phyloP scores from a whole-genome alignment of 1,140 invertebrate species.

The Zeugodacus cucurbitae region DNA sequence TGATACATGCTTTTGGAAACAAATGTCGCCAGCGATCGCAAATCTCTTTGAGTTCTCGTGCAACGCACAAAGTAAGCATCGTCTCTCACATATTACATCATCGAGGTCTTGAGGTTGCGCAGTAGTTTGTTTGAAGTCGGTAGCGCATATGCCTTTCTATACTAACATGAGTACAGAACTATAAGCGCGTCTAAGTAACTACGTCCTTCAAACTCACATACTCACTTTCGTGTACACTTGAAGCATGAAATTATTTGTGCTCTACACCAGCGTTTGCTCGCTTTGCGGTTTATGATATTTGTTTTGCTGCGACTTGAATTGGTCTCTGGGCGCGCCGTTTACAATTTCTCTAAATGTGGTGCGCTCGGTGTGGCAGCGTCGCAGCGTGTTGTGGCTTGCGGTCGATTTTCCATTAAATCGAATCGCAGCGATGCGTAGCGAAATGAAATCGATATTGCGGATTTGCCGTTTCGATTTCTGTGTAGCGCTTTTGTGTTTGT shows the following conservation, averaged over 20 bases:
- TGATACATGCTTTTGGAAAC: background rate
- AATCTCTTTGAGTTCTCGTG: background rate
- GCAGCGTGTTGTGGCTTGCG: background rate
- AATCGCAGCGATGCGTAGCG: constrained; percentile 18
- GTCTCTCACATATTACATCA: background rate
- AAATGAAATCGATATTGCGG: background rate
- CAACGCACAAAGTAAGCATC: background rate
- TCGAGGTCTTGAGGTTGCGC: background rate
- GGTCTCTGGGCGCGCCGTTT: constrained; percentile 19
- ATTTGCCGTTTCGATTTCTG: background rate
- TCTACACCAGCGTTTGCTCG: background rate
- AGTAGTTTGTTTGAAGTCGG: too few relatives aligned
- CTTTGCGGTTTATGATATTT: background rate
- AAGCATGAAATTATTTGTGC: too few relatives aligned
- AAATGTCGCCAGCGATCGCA: background rate
- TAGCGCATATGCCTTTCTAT: too few relatives aligned
- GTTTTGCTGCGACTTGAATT: background rate
- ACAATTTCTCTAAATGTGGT: background rate
- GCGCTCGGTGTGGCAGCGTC: background rate
- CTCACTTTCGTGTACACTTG: too few relatives aligned
- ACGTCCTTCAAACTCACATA: too few relatives aligned
- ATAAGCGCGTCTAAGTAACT: too few relatives aligned
- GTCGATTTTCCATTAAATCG: constrained; percentile 37
- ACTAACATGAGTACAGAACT: too few relatives aligned
- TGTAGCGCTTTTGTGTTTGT: background rate